These are phyloP conservation scores for Doryteuthis pealeii DNA, from an alignment of 1,140 invertebrate species.

Conservation along the genomic window DNA sequence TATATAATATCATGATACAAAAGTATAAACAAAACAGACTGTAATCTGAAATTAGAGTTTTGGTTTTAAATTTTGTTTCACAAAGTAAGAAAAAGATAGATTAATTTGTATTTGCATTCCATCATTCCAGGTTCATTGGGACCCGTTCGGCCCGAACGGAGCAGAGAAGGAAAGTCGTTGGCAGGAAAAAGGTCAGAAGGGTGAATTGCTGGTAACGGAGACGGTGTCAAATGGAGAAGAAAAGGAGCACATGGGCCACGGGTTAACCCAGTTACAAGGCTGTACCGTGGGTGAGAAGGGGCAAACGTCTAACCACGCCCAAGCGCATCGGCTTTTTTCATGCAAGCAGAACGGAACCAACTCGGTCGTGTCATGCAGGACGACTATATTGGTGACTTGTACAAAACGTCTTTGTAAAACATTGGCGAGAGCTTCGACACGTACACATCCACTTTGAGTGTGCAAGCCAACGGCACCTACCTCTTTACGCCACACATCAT, in stretches of 20 bases:
- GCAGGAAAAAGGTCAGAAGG: constrained; percentile 13
- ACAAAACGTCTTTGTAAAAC: constrained; percentile 56
- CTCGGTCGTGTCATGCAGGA: constrained; percentile 56
- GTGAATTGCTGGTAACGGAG: no score
- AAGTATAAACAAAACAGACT: no score
- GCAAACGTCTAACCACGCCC: constrained; percentile 26
- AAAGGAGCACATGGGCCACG: constrained; percentile 19
- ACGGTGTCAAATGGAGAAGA: constrained; percentile 16
- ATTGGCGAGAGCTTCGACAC: constrained; percentile 52
- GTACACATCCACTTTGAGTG: constrained; percentile 56
- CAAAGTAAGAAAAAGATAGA: no score
- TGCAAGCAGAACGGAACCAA: constrained; percentile 45
- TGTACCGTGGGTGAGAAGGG: constrained; percentile 15
- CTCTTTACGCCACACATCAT: constrained; percentile 54
- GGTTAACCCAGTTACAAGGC: constrained; percentile 15
- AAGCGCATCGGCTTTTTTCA: constrained; percentile 55
- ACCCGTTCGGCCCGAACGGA: constrained; percentile 14
- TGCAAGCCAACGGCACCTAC: constrained; percentile 58
- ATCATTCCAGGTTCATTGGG: constrained; percentile 18
- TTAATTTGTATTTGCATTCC: no score
- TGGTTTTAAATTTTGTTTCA: no score
- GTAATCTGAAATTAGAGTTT: no score
- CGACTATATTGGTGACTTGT: constrained; percentile 52
- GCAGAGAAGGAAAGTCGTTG: constrained; percentile 6
- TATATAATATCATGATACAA: no score